Evolutionary conservation across 2,113 vertebrate genomes (phyloP).

Genomic region (Alligator mississippiensis): DNA sequence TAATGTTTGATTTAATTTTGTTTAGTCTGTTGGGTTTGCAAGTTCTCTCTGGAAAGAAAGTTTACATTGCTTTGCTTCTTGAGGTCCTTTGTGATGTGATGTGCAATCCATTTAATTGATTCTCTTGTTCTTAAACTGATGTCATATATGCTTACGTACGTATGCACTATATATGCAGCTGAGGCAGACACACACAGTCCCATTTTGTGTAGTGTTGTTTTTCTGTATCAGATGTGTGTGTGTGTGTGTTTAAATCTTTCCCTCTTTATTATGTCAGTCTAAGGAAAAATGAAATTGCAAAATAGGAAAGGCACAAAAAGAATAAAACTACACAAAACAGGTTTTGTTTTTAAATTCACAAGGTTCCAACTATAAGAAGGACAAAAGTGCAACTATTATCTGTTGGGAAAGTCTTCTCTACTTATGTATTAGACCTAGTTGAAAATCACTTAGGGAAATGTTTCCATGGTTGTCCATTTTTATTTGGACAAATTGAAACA

Average conservation of each 20-base stretch:
- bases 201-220: not conserved
- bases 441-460: not conserved
- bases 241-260: not conserved
- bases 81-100: not conserved
- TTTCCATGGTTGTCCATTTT: not conserved
- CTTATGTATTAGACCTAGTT: not conserved
- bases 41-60: conserved; percentile 28
- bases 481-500: not conserved
- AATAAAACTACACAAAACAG: not conserved
- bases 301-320: not conserved
- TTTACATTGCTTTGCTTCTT: not conserved
- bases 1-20: conserved; percentile 58
- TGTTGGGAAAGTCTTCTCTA: not conserved
- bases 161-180: not conserved
- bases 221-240: not conserved
- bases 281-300: not conserved
- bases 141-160: not conserved
- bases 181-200: not conserved
- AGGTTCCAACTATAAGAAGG: not conserved
- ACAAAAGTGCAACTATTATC: not conserved
- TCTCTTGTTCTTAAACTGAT: not conserved
- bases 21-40: conserved; percentile 61
- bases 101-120: not conserved
- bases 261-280: not conserved
- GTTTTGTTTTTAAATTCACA: not conserved